Evolutionary conservation across 1,140 invertebrate species (phyloP).

Genomic region (Drosophila mauritiana): DNA sequence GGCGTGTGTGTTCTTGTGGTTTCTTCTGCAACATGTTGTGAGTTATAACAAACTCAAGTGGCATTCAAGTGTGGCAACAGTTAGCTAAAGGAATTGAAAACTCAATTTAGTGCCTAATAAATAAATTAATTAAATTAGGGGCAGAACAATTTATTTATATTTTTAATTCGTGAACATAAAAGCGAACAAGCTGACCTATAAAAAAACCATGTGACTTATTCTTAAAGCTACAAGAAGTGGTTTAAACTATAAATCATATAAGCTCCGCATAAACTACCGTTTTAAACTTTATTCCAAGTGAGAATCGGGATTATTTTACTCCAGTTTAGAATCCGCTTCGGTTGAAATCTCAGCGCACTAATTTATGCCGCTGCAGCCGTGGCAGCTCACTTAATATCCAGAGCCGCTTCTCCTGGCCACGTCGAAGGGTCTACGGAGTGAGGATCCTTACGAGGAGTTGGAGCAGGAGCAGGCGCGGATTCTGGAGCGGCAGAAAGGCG

Average conservation of each 20-base stretch:
- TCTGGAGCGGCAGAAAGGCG: constrained; percentile 29
- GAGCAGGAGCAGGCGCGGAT: neutral
- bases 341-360: constrained; percentile 57
- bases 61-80: constrained; percentile 44
- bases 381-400: constrained; percentile 76
- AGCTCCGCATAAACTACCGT: neutral
- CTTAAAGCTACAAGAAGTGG: too few species aligned
- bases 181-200: too few species aligned
- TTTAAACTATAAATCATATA: neutral
- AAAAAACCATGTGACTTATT: too few species aligned
- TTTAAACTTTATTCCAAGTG: constrained; percentile 18
- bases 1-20: constrained; percentile 48
- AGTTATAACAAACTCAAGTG: constrained; percentile 74
- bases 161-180: neutral
- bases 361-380: constrained; percentile 64
- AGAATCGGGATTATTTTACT: constrained; percentile 26
- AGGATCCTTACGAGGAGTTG: neutral
- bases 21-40: constrained; percentile 67
- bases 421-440: constrained; percentile 22
- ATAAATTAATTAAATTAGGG: constrained; percentile 9
- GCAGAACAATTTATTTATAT: neutral
- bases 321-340: constrained; percentile 20
- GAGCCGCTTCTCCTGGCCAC: constrained; percentile 63
- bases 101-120: constrained; percentile 4
- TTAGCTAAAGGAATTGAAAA: constrained; percentile 39